phyloP scores from a whole-genome alignment of 1,140 invertebrate genomes.

The Anoplophora glabripennis region DNA sequence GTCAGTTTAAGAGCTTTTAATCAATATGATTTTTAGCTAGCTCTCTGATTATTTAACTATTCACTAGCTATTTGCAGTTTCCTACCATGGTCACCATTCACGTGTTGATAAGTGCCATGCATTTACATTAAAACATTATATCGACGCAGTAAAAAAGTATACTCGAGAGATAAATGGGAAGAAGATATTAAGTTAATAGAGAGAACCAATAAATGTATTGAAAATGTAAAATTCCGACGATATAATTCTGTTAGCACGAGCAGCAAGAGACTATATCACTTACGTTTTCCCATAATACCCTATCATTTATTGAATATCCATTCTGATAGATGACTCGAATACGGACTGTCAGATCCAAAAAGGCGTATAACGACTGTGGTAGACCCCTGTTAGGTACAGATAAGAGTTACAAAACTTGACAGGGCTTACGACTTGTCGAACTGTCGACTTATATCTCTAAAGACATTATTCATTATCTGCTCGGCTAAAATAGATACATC shows the following conservation, averaged over 20 bases:
- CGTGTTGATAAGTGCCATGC: too few relatives aligned
- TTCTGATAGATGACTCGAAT: conserved; percentile 26
- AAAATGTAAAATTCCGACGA: background rate
- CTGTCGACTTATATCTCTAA: conserved; percentile 24
- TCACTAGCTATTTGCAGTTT: too few relatives aligned
- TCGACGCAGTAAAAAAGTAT: too few relatives aligned
- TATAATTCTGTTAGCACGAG: conserved; percentile 14
- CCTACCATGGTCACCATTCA: too few relatives aligned
- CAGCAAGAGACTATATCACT: conserved; percentile 9
- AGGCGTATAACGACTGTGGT: conserved; percentile 23
- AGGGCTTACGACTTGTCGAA: conserved; percentile 22
- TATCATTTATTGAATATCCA: conserved; percentile 27
- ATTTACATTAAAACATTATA: too few relatives aligned
- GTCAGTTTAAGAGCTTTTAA: too few relatives aligned
- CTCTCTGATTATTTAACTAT: too few relatives aligned
- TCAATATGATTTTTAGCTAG: too few relatives aligned
- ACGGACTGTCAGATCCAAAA: conserved; percentile 25
- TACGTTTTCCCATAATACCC: conserved; percentile 22
- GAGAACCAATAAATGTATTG: too few relatives aligned
- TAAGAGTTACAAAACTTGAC: conserved; percentile 27
- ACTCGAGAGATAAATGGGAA: too few relatives aligned
- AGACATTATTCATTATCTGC: conserved; percentile 17
- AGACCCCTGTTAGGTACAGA: conserved; percentile 24
- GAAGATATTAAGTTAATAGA: too few relatives aligned
- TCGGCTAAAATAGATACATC: conserved; percentile 12